Evolutionary conservation across 1,140 invertebrate genomes (phyloP).

Genomic region (Camponotus floridanus): DNA sequence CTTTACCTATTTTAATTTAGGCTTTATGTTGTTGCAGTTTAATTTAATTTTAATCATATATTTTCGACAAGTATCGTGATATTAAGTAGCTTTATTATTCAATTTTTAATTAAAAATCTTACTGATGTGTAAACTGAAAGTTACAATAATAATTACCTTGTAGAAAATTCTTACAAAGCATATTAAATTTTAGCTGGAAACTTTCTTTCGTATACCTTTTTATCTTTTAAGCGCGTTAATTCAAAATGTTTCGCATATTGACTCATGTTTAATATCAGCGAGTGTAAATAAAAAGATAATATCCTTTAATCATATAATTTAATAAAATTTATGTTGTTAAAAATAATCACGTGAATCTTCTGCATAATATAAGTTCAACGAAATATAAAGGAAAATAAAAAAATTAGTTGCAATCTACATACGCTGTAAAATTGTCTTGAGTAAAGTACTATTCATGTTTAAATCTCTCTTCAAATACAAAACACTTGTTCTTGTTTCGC

Average conservation of each 20-base stretch:
- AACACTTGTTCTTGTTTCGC: background rate
- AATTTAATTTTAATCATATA: background rate
- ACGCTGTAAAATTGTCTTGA: background rate
- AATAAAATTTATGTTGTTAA: constrained; percentile 1
- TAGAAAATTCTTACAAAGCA: background rate
- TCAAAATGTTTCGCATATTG: background rate
- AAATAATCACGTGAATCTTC: background rate
- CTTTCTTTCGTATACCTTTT: background rate
- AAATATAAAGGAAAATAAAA: background rate
- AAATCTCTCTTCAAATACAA: constrained; percentile 2
- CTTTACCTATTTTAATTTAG: constrained; percentile 14
- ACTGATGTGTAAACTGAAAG: background rate
- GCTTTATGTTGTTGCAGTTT: background rate
- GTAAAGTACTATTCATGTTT: constrained; percentile 26
- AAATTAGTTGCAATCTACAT: constrained; percentile 2
- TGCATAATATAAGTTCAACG: background rate
- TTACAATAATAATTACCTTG: background rate
- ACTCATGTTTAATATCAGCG: background rate
- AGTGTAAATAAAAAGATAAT: background rate
- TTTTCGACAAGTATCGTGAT: background rate
- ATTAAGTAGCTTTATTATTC: background rate
- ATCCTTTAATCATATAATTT: background rate
- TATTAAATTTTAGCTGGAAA: background rate
- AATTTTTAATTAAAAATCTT: background rate
- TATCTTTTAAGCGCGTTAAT: background rate